Base-by-base conservation (phyloP, 1,140 invertebrate species). In the Melipona quadrifasciata region DNA sequence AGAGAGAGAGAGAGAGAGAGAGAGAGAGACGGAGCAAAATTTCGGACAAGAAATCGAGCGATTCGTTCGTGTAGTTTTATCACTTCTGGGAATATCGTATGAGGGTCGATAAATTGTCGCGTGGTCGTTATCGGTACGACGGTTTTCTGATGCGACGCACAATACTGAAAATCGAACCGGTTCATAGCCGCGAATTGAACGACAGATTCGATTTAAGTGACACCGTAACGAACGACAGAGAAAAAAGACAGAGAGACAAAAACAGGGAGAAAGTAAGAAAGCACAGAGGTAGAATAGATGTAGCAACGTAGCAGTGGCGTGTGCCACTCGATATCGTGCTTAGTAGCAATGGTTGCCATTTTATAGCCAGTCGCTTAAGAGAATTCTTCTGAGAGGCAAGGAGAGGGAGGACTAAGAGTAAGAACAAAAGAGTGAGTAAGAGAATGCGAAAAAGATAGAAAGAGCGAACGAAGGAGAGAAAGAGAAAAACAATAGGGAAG, bases 331-430 rank as follows among this genome's bases (percentile, higher is more conserved):
- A 61, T 83, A 82, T 80, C 87, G 74, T 80, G 81, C 57, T 81
- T 85, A 39, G 65, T 74, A 57, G 73, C 80, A 65, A 86, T 77
- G 58, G 74, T 82, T 80, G 85, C 78, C 82, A 84, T 87, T 89
- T 89, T 89, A 85, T 87, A 89, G 79, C 85, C 88, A 82, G 53
- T 84, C 73, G 85, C 73, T 39, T 61, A 47, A 64, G n/a, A 5
- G 79, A 67, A 78, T 64, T 80, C 73, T 65, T 76, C 75, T 65
- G 58, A 70, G 83, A 84, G 85, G 75, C 77, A 80, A 70, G 31
- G 83, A 85, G 74, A 64, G 61, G 67, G 84, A 89, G 71, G 61
- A 81, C 61, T 73, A 39, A 64, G 80, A 64, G 80, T 57, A 53
- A 81, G 67, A 79, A 64, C 55, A 51, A 24, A 71, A 39, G 81